These are phyloP conservation scores for Rallus limicola DNA, from an alignment of 2,113 vertebrate species.

Conservation along the genomic window DNA sequence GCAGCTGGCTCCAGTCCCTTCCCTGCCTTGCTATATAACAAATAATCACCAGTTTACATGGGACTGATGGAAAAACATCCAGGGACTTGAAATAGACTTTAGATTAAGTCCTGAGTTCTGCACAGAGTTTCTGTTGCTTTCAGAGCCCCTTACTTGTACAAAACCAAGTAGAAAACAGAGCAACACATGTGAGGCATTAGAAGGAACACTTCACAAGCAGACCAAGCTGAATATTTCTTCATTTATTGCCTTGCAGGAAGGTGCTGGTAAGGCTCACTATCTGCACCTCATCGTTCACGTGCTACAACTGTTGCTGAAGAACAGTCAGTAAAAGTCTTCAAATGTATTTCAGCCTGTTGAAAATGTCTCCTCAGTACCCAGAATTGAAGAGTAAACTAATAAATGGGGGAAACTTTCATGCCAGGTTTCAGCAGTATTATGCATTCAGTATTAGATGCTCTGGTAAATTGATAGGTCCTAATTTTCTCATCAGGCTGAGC, in stretches of 20 bases:
- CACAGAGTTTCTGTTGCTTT: not conserved
- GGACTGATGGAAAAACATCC: not conserved
- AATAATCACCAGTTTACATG: not conserved
- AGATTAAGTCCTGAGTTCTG: not conserved
- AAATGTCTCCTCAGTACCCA: not conserved
- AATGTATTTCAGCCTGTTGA: not conserved
- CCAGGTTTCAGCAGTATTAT: not conserved
- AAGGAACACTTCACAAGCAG: not conserved
- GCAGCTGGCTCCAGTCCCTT: accelerated
- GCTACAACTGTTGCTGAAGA: not conserved
- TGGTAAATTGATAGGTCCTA: not conserved
- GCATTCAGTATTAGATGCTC: not conserved
- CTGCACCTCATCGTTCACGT: accelerated
- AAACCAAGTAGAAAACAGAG: not conserved
- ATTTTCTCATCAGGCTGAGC: not conserved
- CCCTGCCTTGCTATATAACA: not conserved
- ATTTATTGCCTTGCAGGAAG: slow-evolving; percentile 27
- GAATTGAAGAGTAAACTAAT: not conserved
- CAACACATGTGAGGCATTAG: accelerated
- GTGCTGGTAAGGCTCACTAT: not conserved
- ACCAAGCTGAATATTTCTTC: not conserved
- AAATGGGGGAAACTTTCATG: not conserved
- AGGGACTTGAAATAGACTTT: not conserved
- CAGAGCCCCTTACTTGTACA: not conserved
- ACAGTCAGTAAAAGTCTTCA: not conserved